Percentiles rank a stretch among this genome's conserved stretches.
These are phyloP conservation scores for Remorina albescens DNA, from an alignment of 2,797 vertebrate genomes.

Conservation along the genomic window DNA sequence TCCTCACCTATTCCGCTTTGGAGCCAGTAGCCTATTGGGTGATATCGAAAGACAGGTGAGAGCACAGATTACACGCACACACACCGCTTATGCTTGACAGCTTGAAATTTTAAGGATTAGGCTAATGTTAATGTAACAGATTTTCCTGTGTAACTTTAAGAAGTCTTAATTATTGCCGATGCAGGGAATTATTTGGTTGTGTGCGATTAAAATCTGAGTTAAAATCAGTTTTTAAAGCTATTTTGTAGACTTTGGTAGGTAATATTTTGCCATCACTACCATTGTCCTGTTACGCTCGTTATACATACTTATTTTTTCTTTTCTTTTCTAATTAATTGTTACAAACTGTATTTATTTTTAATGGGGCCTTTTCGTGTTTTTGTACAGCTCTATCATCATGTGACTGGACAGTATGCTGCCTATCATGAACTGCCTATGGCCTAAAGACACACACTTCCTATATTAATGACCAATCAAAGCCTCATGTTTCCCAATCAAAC, in stretches of 20 bases:
- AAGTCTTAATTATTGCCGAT: too few species aligned
- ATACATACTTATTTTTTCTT: too few species aligned
- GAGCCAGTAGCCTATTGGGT: slow-evolving; percentile 91
- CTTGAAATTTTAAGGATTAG: too few species aligned
- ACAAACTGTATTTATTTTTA: too few species aligned
- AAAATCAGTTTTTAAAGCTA: neutral
- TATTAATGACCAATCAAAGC: slow-evolving; percentile 21
- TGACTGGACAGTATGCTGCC: slow-evolving; percentile 91
- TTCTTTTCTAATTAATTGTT: too few species aligned
- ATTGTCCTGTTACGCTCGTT: too few species aligned
- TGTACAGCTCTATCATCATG: slow-evolving; percentile 93
- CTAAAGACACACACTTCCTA: slow-evolving; percentile 69
- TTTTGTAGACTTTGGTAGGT: too few species aligned
- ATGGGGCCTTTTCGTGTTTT: too few species aligned
- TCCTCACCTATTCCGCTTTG: slow-evolving; percentile 92
- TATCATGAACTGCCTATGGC: slow-evolving; percentile 92
- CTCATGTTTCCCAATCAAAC: slow-evolving; percentile 11
- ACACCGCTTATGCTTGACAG: too few species aligned
- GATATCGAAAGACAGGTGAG: slow-evolving; percentile 96
- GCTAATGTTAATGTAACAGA: neutral
- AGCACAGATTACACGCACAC: neutral
- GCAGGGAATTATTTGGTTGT: too few species aligned
- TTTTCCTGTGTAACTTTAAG: neutral
- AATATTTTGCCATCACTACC: too few species aligned
- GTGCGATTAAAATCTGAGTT: too few species aligned